Base-by-base conservation (phyloP, 2,888 invertebrate genomes). In the Ethmia dodecea region DNA sequence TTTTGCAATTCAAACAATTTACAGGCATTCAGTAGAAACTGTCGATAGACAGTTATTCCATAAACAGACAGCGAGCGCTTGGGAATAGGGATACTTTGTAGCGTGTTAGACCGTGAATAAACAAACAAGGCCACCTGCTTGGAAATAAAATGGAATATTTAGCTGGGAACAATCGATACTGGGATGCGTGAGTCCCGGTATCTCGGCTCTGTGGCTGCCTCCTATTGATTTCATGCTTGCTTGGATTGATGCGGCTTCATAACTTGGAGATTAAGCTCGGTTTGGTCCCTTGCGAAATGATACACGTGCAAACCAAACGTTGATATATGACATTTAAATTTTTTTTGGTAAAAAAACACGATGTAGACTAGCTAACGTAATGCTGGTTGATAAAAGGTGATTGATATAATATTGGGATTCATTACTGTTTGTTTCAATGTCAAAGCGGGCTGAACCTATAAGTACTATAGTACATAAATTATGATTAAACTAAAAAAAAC, bases 101-200 rank as follows among this genome's bases (percentile, higher is more conserved):
- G 49, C 52, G 50, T 53, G 47, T 55, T 57, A 53, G 50, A 52
- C 45, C 49, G 55, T 64, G 60, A 64, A 66, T 66, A 69, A 68
- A 70, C 55, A 73, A 72, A 68, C 59, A 55, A 52, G 59, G 59
- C 57, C 71, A 66, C 63, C 64, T 67, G 67, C 49, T 61, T 45
- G 35, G 29, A 36, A 48, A 42, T 52, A 54, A 55, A 55, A 54
- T 46, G 47, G 49, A 53, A 56, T 53, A 52, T 56, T 53, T 53
- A 52, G 49, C 53, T 40, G 50, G 47, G 49, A 37, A 54, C 54
- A 63, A 68, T 69, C 70, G 57, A 65, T 68, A 60, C 39, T 36
- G 42, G 43, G 52, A 46, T 49, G 51, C 52, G 52, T 52, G 48
- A 47, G 28, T 26, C 27, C 33, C 40, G 39, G 34, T 44, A 40